Conservation (phyloP, 2,113 vertebrate species). For the Paratilapia polleni region DNA sequence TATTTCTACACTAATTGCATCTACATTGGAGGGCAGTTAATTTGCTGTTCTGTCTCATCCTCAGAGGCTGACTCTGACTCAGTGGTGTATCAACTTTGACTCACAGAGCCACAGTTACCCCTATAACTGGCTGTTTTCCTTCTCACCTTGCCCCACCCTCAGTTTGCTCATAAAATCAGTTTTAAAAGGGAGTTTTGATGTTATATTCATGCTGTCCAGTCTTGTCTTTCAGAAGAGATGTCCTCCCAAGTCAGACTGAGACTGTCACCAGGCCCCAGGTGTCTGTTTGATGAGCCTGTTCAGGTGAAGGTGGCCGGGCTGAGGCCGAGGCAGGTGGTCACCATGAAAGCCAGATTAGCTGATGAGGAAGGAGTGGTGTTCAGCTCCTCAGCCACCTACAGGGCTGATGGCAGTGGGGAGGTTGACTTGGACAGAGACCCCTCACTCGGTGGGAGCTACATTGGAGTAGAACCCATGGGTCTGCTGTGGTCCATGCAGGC, state of each 20-base stretch:
- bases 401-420: constrained; percentile 42
- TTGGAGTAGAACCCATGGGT: constrained; percentile 63
- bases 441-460: constrained; percentile 50
- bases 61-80: no score
- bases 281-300: constrained; percentile 60
- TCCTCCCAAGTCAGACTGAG: constrained; percentile 21
- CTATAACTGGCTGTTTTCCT: no score
- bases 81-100: no score
- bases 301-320: constrained; percentile 54
- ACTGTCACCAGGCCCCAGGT: constrained; percentile 53
- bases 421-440: constrained; percentile 50
- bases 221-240: neutral
- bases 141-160: no score
- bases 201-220: neutral
- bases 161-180: no score
- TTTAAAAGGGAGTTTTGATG: neutral
- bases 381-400: constrained; percentile 58
- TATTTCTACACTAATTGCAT: neutral
- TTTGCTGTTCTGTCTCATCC: neutral
- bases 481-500: constrained; percentile 62
- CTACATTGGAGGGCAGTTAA: neutral
- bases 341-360: constrained; percentile 41
- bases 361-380: constrained; percentile 9
- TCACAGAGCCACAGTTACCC: no score
- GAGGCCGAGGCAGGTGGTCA: constrained; percentile 57